phyloP scores from a whole-genome alignment of 2,113 vertebrate genomes.

The Dolichotis patagonum region DNA sequence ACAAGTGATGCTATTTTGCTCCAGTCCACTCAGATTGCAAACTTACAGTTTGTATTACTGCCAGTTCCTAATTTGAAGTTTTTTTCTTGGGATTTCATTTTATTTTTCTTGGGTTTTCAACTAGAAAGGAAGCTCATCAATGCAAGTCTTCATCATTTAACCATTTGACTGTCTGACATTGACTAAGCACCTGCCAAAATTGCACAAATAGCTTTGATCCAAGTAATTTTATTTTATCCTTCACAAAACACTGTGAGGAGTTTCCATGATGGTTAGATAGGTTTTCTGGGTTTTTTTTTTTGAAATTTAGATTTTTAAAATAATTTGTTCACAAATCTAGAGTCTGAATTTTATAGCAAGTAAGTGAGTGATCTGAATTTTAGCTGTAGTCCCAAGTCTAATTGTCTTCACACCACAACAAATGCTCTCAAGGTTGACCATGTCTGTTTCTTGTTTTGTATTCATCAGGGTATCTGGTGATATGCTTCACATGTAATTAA shows the following conservation, averaged over 20 bases:
- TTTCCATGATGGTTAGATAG: background rate
- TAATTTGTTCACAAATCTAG: background rate
- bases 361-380: background rate
- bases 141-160: background rate
- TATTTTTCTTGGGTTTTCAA: background rate
- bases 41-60: background rate
- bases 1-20: background rate
- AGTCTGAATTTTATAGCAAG: background rate
- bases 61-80: background rate
- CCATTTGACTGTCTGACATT: background rate
- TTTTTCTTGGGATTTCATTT: background rate
- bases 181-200: background rate
- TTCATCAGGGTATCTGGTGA: background rate
- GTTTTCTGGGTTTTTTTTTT: background rate
- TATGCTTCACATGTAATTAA: constrained; percentile 68
- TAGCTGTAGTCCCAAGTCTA: background rate
- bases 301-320: background rate
- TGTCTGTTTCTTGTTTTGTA: constrained; percentile 41
- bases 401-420: background rate
- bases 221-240: background rate
- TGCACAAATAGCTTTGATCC: background rate
- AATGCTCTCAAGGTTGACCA: constrained; percentile 1
- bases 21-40: background rate
- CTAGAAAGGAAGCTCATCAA: background rate
- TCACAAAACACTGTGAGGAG: background rate